Conservation (phyloP, 2,113 vertebrate genomes). For the Hyperoodon ampullatus region DNA sequence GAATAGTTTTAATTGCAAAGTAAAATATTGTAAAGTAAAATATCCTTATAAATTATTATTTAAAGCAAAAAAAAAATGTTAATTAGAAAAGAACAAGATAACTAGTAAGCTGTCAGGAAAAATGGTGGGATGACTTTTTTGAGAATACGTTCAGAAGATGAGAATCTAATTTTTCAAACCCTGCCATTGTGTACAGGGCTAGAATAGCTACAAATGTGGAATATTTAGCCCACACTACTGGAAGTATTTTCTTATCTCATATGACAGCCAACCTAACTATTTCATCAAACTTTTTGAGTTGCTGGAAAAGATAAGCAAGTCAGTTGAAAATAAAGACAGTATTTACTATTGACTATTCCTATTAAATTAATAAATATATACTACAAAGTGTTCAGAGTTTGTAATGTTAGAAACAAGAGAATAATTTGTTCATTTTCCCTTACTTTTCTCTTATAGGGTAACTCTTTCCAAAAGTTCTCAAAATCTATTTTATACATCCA, state of each 20-base stretch:
- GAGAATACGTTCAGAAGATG: background rate
- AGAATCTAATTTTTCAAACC: background rate
- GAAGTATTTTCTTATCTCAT: background rate
- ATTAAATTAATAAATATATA: slow-evolving; percentile 7
- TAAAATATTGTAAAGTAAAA: slow-evolving; percentile 59
- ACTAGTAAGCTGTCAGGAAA: slow-evolving; percentile 44
- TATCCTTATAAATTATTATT: slow-evolving; percentile 52
- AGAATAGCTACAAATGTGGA: background rate
- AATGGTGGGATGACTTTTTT: background rate
- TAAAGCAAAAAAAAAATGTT: slow-evolving; percentile 48
- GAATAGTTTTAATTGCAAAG: slow-evolving; percentile 46
- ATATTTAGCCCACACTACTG: background rate
- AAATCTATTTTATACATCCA: background rate
- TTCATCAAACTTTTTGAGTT: slow-evolving; percentile 43
- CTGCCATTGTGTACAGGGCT: background rate
- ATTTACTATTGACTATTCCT: background rate
- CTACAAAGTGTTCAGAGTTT: background rate
- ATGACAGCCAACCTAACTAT: background rate
- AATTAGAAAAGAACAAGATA: slow-evolving; percentile 44
- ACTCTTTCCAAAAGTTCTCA: background rate
- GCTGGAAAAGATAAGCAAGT: slow-evolving; percentile 5
- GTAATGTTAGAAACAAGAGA: background rate
- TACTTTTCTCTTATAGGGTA: background rate
- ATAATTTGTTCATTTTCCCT: background rate
- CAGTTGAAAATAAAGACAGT: slow-evolving; percentile 19